Base-by-base conservation (phyloP, 2,797 vertebrate species). In the Falco cherrug region DNA sequence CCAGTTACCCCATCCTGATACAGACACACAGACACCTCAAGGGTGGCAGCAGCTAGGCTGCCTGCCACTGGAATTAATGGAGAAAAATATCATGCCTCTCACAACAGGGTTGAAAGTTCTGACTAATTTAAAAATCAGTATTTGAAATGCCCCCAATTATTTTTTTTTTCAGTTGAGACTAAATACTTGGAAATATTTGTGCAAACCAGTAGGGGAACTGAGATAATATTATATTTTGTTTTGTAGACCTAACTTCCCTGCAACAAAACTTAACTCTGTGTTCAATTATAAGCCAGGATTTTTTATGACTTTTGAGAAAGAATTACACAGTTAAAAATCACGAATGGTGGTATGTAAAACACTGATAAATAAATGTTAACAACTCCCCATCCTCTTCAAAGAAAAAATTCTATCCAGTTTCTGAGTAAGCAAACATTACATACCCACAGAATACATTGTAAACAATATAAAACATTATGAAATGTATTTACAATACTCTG, bases 291-390 rank as follows among this genome's bases (percentile, higher is more conserved):
- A 73, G 25, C 18, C 39, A 75, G 16, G 12, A 14, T 73, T 33
- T 89, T 95, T 80, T 18, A 31, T 73, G 57, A 76, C 35, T 94
- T 95, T 94, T 69, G 63, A 81, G 89, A 85, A 90, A 86, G 63
- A 35, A 71, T 37, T 59, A 59, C 24, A 86, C 12, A 92, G 96
- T 93, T 92, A 94, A 91, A 94, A 90, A 83, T 87, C 87, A 87
- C 75, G 75, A 94, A 71, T 70, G 57, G 39, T 65, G 33, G 24
- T 48, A 89, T 91, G 92, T 37, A 85, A 68, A 94, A 45, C 60
- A 70, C 45, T 75, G 92, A 95, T 90, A 95, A 94, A 94, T 65
- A 92, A 84, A 83, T 71, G 68, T 85, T 92, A 95, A 81, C 79
- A 92, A 59, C 29, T 85, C 71, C 33, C 35, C 43, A n/a, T 63